Base-by-base conservation (phyloP, 2,888 invertebrate species). In the Tipula unca region DNA sequence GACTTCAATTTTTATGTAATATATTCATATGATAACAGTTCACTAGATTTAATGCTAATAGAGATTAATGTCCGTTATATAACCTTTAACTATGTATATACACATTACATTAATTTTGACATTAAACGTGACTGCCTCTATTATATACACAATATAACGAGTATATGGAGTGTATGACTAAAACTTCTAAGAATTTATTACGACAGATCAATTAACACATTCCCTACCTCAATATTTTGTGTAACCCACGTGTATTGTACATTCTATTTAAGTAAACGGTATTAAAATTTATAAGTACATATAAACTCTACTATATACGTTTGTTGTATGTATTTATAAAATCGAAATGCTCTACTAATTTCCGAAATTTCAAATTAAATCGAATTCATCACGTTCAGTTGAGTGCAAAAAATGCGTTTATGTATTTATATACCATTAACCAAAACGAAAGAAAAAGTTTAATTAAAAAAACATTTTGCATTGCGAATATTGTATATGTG, bases 331-430 rank as follows among this genome's bases (percentile, higher is more conserved):
- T 69, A 25, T 10, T n/a, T 42, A 48, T n/a, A 69, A 69, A 69
- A 69, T 69, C 69, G 69, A 69, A 69, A 69, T 69, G 69, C 69
- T 69, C 69, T 69, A 13, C 8, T 69, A 69, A 69, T 69, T 69
- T 69, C 69, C 69, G 25, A 69, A 69, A 69, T 48, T 48, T 17
- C 0, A 6, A 32, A 32, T 54, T 54, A 54, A 54, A 20, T 69
- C 69, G 69, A 25, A 69, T 69, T 69, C 69, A 69, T 69, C 69
- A 69, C 25, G 25, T 69, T 69, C 25, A 10, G 69, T 69, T 13
- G 69, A 69, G 69, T 69, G 69, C 69, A 69, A 69, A 69, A 69
- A 69, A 69, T 69, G 69, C 69, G 69, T 69, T 69, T 69, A 69
- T 69, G 3, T 20, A 69, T 25, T 25, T 10, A 0, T 25, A 25